Evolutionary conservation across 2,113 vertebrate genomes (phyloP).

Genomic region (Poeciliopsis occidentalis): DNA sequence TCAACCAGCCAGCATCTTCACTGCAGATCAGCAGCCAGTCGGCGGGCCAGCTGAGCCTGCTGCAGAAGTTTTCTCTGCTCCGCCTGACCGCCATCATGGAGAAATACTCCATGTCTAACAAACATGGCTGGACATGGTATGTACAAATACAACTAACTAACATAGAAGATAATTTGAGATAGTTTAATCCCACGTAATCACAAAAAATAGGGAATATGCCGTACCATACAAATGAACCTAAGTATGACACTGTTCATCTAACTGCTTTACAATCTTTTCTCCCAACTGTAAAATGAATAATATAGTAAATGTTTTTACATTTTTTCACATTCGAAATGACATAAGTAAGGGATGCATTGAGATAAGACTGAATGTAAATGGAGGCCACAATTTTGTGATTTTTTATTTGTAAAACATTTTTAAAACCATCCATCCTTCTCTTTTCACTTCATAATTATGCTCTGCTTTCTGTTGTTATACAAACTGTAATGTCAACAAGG

Average conservation of each 20-base stretch:
- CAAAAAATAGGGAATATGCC: background rate
- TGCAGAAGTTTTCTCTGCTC: slow-evolving; percentile 95
- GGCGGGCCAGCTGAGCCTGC: slow-evolving; percentile 90
- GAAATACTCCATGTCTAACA: slow-evolving; percentile 95
- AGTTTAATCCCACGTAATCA: background rate
- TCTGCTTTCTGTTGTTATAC: background rate
- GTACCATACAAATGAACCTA: too few relatives aligned
- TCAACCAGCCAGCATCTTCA: slow-evolving; percentile 81
- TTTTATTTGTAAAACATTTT: background rate
- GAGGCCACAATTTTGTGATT: background rate
- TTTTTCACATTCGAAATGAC: too few relatives aligned
- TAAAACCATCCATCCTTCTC: background rate
- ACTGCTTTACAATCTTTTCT: too few relatives aligned
- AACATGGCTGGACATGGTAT: slow-evolving; percentile 96
- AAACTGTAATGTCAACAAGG: background rate
- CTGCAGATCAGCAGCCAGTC: slow-evolving; percentile 92
- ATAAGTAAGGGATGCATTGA: background rate
- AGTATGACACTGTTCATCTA: too few relatives aligned
- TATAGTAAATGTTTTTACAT: too few relatives aligned
- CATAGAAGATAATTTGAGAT: background rate
- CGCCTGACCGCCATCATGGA: slow-evolving; percentile 98
- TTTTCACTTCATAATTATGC: background rate
- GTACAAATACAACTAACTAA: slow-evolving; percentile 53
- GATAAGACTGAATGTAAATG: background rate
- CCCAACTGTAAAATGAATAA: too few relatives aligned